phyloP scores from a whole-genome alignment of 2,797 vertebrate genomes.

The Apogon hyalosoma region DNA sequence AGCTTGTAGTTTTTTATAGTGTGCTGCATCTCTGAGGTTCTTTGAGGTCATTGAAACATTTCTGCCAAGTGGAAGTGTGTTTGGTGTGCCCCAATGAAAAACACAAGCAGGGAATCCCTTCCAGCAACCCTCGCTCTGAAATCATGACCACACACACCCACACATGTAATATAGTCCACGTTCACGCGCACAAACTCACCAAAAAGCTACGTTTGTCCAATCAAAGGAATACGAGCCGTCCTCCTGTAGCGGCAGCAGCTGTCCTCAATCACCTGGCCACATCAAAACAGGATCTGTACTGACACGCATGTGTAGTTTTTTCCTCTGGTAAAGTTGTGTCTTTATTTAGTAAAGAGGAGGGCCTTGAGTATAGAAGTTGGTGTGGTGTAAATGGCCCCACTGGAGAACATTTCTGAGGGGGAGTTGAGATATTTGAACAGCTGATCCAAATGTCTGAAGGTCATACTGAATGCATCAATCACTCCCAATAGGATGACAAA shows the following conservation, averaged over 20 bases:
- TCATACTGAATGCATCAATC: constrained; percentile 14
- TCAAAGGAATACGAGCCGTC: constrained; percentile 39
- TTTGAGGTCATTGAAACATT: constrained; percentile 53
- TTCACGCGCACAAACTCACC: background rate
- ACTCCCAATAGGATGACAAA: background rate
- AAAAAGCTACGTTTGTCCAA: constrained; percentile 16
- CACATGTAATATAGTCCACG: background rate
- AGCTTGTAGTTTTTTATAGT: constrained; percentile 19
- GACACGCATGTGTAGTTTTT: constrained; percentile 59
- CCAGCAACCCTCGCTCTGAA: constrained; percentile 47
- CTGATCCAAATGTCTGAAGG: constrained; percentile 7
- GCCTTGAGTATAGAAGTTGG: background rate
- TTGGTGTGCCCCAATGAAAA: constrained; percentile 50
- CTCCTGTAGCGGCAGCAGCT: constrained; percentile 58
- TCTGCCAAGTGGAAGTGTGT: constrained; percentile 61
- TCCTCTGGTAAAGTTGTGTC: constrained; percentile 59
- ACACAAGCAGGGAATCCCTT: constrained; percentile 77
- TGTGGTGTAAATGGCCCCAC: constrained; percentile 23
- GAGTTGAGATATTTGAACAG: constrained; percentile 36
- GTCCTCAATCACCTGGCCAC: constrained; percentile 76
- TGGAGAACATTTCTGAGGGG: constrained; percentile 34
- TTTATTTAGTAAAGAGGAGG: constrained; percentile 68
- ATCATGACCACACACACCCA: constrained; percentile 19
- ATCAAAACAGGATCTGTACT: constrained; percentile 70
- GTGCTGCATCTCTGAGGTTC: constrained; percentile 31